Base-by-base conservation (phyloP, 2,888 invertebrate species). In the Agrotis ipsilon region DNA sequence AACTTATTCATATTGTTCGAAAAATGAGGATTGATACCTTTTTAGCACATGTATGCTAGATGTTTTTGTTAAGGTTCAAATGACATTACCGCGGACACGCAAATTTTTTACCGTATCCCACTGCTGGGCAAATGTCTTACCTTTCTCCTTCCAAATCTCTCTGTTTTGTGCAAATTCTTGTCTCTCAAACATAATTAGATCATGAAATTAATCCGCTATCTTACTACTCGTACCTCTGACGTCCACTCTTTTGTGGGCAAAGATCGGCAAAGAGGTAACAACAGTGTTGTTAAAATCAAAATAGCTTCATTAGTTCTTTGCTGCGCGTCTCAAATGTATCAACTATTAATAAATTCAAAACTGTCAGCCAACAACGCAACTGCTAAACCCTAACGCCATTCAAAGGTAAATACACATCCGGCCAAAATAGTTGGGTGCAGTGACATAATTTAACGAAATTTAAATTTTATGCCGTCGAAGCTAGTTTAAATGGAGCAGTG, bases 381-480 rank as follows among this genome's bases (percentile, higher is more conserved):
- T 67, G n/a, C 48, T 68, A 58, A 68, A 78, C 59, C 69, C 19
- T 72, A 75, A 67, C 59, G 13, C 3, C 51, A 57, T 73, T 73
- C 39, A 61, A 77, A 72, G 59, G 18, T 65, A 70, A 81, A 78
- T 74, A 76, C 19, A 62, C 65, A 72, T 58, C 19, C 32, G 4
- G 48, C 61, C 58, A 76, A 72, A 60, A 74, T 75, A 72, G 65
- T 67, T 54, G 67, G 60, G 43, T 66, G 55, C 62, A 75, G 71
- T 55, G 43, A 73, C 43, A 69, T 72, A 69, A 70, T 80, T 71
- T 68, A 57, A 39, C 3, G n/a, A 68, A 69, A 76, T 72, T 72
- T 68, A 62, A 73, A 82, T 80, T 72, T 72, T 68, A 67, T 32
- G 51, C 32, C 19, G 16, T 18, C 6, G 46, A 18, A 64, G 67